Percentiles rank a stretch among this genome's conserved stretches.
Evolutionary conservation across 2,797 vertebrate genomes (phyloP).

Genomic region (Alosa sapidissima): DNA sequence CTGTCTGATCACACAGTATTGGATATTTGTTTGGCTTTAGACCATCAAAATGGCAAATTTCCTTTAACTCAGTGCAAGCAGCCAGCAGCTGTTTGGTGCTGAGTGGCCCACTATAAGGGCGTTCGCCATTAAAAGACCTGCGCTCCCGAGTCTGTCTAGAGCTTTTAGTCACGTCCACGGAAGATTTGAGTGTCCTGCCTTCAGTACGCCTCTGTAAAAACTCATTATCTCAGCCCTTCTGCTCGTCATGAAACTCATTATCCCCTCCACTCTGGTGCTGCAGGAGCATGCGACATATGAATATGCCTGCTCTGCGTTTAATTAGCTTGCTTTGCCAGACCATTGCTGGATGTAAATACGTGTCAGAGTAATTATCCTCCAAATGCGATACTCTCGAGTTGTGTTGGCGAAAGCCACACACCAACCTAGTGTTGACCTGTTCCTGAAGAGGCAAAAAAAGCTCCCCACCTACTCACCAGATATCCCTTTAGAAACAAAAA

Average conservation of each 20-base stretch:
- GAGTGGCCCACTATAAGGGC: not conserved
- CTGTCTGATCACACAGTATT: not conserved
- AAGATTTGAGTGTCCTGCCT: constrained; percentile 61
- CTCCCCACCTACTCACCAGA: constrained; percentile 1
- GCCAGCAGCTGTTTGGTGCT: constrained; percentile 8
- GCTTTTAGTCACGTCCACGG: constrained; percentile 65
- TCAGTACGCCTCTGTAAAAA: constrained; percentile 71
- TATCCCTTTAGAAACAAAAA: not conserved
- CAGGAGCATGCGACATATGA: constrained; percentile 60
- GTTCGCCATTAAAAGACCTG: not conserved
- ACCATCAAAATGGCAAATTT: not conserved
- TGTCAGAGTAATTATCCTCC: constrained; percentile 70
- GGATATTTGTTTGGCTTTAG: not conserved
- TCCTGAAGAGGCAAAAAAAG: constrained; percentile 4
- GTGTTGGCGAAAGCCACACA: constrained; percentile 27
- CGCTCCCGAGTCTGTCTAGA: constrained; percentile 53
- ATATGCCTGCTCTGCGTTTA: constrained; percentile 74
- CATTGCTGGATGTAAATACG: constrained; percentile 63
- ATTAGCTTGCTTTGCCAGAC: constrained; percentile 72
- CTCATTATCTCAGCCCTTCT: constrained; percentile 78
- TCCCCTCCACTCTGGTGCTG: constrained; percentile 70
- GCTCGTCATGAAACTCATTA: constrained; percentile 81
- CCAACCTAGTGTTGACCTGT: constrained; percentile 1
- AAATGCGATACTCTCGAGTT: constrained; percentile 63
- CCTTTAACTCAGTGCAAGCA: not conserved